phyloP scores from a whole-genome alignment of 2,888 invertebrate genomes.

The Antheraea yamamai region DNA sequence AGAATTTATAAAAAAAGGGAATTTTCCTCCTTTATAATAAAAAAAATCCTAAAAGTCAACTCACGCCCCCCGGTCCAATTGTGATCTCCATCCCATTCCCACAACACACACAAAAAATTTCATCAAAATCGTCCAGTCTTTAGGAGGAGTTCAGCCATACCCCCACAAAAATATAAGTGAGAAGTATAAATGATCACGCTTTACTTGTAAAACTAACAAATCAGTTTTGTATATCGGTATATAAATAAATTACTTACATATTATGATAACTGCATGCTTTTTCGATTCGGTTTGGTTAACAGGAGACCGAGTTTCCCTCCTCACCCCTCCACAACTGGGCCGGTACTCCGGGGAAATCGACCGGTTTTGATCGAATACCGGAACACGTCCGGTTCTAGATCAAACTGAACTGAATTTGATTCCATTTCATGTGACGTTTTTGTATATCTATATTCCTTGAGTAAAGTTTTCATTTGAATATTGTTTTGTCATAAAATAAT shows the following conservation, averaged over 20 bases:
- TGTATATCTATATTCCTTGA: neutral
- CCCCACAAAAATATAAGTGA: too few relatives aligned
- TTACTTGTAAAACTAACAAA: neutral
- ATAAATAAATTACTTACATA: neutral
- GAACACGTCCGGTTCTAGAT: neutral
- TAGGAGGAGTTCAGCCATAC: too few relatives aligned
- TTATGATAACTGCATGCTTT: neutral
- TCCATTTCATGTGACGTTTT: neutral
- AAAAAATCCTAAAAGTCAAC: too few relatives aligned
- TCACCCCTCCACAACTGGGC: neutral
- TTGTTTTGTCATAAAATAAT: too few relatives aligned
- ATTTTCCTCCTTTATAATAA: too few relatives aligned
- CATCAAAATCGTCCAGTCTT: too few relatives aligned
- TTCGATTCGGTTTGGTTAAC: slow-evolving; percentile 13
- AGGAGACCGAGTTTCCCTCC: neutral
- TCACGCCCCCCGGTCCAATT: too few relatives aligned
- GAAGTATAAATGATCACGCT: neutral
- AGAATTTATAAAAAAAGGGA: too few relatives aligned
- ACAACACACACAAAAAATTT: too few relatives aligned
- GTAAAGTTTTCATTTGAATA: neutral
- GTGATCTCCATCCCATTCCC: too few relatives aligned
- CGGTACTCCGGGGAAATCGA: neutral
- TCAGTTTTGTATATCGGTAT: neutral
- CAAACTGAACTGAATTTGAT: slow-evolving; percentile 1
- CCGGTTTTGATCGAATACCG: slow-evolving; percentile 5